Base-by-base conservation (phyloP, 2,113 vertebrate species). In the Lagopus leucura region DNA sequence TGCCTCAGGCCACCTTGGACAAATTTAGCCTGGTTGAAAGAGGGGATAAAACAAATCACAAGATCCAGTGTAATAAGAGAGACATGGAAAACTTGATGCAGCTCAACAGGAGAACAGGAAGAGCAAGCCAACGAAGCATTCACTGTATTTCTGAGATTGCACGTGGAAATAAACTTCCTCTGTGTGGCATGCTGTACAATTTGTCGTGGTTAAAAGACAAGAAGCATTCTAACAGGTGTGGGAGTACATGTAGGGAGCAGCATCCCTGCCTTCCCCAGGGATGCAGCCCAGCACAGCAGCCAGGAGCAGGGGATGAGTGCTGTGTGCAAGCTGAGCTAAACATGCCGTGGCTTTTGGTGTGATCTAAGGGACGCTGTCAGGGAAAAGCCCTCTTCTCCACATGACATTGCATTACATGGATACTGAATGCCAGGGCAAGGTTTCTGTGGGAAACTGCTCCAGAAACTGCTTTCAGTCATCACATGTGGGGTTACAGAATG, bases 21-120 rank as follows among this genome's bases (percentile, higher is more conserved):
- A 93, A 92, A 96, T 91, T 92, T 91, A 94, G 85, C 88, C 48
- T 30, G 58, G 66, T n/a, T 83, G 42, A 83, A 91, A 86, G 92
- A n/a, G 25, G 45, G 82, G 47, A 72, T 86, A 93, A 61, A 75
- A 28, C 66, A 71, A 60, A 94, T 93, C 82, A 94, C 61, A 63
- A 84, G 91, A 57, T 76, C 83, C 66, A 16, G 0, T 89, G 74
- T 92, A 91, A 91, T 65, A 43, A 66, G 85, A 84, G 84, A 94
- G 82, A 94, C 73, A 55, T 48, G 88, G 88, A 88, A 95, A 95
- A 90, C 88, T 70, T 91, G 90, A 88, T 91, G 89, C 76, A 81
- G 84, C 82, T 76, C 16, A 69, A 60, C 10, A 63, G 50, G 25
- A 60, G 63, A 84, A 61, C 8, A 43, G 84, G 69, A 74, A 77